Evolutionary conservation across 2,888 invertebrate species (phyloP).

Genomic region (Agrilus mali): DNA sequence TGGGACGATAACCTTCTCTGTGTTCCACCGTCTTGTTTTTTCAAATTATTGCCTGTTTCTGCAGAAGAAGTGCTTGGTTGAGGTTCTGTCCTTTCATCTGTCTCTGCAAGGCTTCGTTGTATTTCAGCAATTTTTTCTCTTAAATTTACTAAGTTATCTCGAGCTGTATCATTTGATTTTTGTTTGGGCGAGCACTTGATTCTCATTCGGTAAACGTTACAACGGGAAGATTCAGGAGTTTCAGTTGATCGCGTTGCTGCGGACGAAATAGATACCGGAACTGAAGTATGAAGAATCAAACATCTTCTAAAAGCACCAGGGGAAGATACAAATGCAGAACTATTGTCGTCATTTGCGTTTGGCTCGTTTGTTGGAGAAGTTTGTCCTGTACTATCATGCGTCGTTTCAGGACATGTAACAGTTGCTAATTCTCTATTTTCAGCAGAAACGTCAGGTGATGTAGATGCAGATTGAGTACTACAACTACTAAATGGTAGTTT

Average conservation of each 20-base stretch:
- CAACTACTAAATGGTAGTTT: no score
- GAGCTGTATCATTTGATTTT: background rate
- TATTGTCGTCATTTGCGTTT: background rate
- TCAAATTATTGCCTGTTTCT: background rate
- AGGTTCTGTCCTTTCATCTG: background rate
- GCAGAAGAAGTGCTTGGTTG: constrained; percentile 5
- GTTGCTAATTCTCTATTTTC: no score
- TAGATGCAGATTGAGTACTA: no score
- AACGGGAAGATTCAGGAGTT: no score
- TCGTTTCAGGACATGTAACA: background rate
- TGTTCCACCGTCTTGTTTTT: no score
- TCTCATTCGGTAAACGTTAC: constrained; percentile 10
- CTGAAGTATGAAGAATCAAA: no score
- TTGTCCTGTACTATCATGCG: background rate
- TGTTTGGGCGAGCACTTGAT: constrained; percentile 14
- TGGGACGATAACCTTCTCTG: background rate
- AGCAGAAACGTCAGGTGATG: no score
- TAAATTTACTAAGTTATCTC: constrained; percentile 1
- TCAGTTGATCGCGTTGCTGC: no score
- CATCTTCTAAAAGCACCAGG: no score
- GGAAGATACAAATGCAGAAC: background rate
- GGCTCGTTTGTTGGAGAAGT: background rate
- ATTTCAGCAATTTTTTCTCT: constrained; percentile 1
- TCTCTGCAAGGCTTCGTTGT: background rate
- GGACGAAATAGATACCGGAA: no score